Percentiles rank a stretch among this genome's conserved stretches.
Conservation (phyloP, 2,113 vertebrate species). For the Neoarius graeffei region DNA sequence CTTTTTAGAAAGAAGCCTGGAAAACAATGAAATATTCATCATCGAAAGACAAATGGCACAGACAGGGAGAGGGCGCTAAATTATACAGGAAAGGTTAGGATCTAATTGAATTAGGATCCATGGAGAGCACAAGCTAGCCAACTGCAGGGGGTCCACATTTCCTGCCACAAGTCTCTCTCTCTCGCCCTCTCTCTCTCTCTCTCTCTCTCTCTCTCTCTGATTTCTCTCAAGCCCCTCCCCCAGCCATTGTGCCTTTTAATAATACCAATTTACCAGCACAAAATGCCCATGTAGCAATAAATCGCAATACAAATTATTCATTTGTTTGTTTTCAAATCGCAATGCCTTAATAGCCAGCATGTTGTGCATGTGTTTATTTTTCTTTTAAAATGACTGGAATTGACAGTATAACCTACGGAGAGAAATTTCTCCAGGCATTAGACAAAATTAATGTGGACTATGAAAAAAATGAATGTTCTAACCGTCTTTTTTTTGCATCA, state of each 20-base stretch:
- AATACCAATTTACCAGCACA: slow-evolving; percentile 49
- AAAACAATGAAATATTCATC: slow-evolving; percentile 76
- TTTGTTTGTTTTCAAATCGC: slow-evolving; percentile 46
- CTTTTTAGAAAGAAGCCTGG: slow-evolving; percentile 62
- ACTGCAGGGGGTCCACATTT: slow-evolving; percentile 71
- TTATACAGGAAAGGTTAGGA: slow-evolving; percentile 82
- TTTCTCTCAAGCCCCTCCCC: slow-evolving; percentile 23
- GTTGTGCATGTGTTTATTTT: slow-evolving; percentile 20
- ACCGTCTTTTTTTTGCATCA: neutral
- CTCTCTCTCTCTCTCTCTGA: neutral
- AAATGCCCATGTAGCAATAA: slow-evolving; percentile 49
- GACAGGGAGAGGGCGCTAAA: slow-evolving; percentile 78
- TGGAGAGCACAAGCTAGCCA: slow-evolving; percentile 73
- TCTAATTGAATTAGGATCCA: slow-evolving; percentile 83
- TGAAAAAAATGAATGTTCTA: neutral
- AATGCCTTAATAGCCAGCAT: slow-evolving; percentile 25
- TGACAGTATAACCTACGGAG: slow-evolving; percentile 25
- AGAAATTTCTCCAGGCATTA: slow-evolving; percentile 25
- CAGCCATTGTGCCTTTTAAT: slow-evolving; percentile 39
- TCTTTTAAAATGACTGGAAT: slow-evolving; percentile 7
- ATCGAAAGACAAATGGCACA: slow-evolving; percentile 77
- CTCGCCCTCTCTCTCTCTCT: slow-evolving; percentile 55
- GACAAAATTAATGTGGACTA: slow-evolving; percentile 8
- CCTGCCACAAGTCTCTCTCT: slow-evolving; percentile 64
- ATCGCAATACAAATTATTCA: slow-evolving; percentile 49